Evolutionary conservation across 2,797 vertebrate species (phyloP).

Genomic region (Ptychadena robeensis): DNA sequence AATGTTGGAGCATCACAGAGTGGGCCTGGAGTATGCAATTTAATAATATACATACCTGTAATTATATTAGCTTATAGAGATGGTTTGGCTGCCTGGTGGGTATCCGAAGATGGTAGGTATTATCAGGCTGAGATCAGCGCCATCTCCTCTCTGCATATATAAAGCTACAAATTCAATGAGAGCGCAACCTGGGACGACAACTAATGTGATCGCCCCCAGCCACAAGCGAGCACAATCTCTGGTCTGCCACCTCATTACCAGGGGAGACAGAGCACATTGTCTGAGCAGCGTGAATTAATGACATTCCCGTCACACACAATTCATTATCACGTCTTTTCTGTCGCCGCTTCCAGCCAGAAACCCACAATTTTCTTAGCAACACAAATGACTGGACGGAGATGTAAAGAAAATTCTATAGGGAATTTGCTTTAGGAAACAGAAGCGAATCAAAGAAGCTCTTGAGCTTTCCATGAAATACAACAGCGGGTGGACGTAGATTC

Average conservation of each 20-base stretch:
- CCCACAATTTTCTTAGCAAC: not conserved
- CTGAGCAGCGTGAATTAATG: slow-evolving; percentile 4
- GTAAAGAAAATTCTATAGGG: not conserved
- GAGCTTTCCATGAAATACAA: not conserved
- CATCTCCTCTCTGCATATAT: no score
- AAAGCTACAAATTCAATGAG: slow-evolving; percentile 1
- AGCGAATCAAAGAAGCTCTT: not conserved
- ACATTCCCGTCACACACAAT: not conserved
- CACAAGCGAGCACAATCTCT: not conserved
- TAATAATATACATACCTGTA: no score
- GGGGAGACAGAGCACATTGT: slow-evolving; percentile 9
- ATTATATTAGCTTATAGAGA: no score
- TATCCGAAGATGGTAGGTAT: not conserved
- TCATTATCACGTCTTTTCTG: not conserved
- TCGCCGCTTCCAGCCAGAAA: not conserved
- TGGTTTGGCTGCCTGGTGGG: not conserved
- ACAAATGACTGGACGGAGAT: not conserved
- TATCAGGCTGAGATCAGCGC: not conserved
- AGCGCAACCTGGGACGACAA: not conserved
- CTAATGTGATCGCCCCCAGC: slow-evolving; percentile 8
- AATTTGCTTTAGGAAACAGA: not conserved
- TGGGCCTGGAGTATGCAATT: no score
- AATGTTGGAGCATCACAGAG: no score
- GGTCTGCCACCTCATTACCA: slow-evolving; percentile 35
- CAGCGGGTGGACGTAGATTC: not conserved